A percentile compares a stretch with the other conserved stretches of the same genome.
phyloP scores from a whole-genome alignment of 2,888 invertebrate species.

The Microplitis manilae region DNA sequence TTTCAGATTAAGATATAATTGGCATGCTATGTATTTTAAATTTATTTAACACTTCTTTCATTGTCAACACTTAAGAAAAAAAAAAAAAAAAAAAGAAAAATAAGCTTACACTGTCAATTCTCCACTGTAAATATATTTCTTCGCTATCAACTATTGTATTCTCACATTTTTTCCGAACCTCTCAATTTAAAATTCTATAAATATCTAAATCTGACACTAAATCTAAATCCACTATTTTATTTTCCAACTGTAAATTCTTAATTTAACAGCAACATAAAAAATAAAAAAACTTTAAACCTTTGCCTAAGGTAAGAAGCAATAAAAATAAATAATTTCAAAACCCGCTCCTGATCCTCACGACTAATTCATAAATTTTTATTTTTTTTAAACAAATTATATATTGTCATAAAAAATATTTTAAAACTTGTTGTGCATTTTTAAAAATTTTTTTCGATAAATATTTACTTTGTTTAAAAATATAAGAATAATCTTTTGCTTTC shows the following conservation, averaged over 20 bases:
- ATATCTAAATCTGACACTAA: background rate
- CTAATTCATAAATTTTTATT: background rate
- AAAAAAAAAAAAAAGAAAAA: background rate
- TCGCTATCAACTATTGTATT: background rate
- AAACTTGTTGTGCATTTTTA: too few species aligned
- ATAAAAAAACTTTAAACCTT: background rate
- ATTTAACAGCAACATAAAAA: background rate
- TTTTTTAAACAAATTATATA: too few species aligned
- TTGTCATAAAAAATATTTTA: too few species aligned
- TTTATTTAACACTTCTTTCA: conserved; percentile 13
- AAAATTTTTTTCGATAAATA: too few species aligned
- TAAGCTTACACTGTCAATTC: conserved; percentile 27
- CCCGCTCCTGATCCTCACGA: background rate
- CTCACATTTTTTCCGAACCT: background rate
- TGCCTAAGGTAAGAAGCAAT: conserved; percentile 18
- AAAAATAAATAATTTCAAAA: background rate
- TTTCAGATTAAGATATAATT: conserved; percentile 30
- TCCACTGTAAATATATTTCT: conserved; percentile 23
- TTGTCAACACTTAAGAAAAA: conserved; percentile 3
- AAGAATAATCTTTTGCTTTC: background rate
- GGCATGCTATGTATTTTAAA: conserved; percentile 36
- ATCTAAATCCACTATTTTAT: background rate
- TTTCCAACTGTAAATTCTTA: background rate
- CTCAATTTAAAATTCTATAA: background rate
- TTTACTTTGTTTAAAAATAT: too few species aligned